These are phyloP conservation scores for Philereme vetulata DNA, from an alignment of 2,888 invertebrate species.

Conservation along the genomic window DNA sequence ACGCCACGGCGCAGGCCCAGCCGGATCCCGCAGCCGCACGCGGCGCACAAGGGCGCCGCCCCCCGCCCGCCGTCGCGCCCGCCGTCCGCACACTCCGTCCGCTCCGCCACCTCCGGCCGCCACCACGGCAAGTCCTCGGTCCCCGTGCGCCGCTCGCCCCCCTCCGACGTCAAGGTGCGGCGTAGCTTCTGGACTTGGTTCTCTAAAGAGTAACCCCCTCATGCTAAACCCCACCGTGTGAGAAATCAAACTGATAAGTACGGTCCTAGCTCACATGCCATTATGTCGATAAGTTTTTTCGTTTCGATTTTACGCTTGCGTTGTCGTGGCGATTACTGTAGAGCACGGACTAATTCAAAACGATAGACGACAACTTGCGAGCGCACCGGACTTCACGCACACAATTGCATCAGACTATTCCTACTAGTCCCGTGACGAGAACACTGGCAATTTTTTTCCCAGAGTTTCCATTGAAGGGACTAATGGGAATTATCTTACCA, in stretches of 20 bases:
- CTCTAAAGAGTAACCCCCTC: slow-evolving; percentile 73
- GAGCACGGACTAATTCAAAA: slow-evolving; percentile 3
- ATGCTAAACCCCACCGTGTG: slow-evolving; percentile 57
- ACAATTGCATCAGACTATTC: too few relatives aligned
- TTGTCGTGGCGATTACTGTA: slow-evolving; percentile 29
- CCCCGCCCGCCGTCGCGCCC: slow-evolving; percentile 70
- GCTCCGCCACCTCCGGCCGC: slow-evolving; percentile 52
- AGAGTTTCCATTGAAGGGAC: too few relatives aligned
- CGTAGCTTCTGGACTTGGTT: slow-evolving; percentile 86
- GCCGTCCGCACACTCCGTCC: slow-evolving; percentile 50
- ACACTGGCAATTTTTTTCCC: too few relatives aligned
- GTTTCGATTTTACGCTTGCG: slow-evolving; percentile 40
- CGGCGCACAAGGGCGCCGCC: slow-evolving; percentile 80
- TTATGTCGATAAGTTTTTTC: slow-evolving; percentile 81
- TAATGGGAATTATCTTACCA: too few relatives aligned
- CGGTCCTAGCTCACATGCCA: slow-evolving; percentile 64
- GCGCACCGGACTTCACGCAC: too few relatives aligned
- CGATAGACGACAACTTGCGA: too few relatives aligned
- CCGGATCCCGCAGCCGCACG: slow-evolving; percentile 86
- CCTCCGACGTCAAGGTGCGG: slow-evolving; percentile 87
- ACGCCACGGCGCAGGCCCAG: slow-evolving; percentile 80
- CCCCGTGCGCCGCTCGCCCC: slow-evolving; percentile 66
- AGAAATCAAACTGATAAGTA: slow-evolving; percentile 40
- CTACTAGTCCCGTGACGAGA: slow-evolving; percentile 22
- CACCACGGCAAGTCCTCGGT: slow-evolving; percentile 60